These are phyloP conservation scores for Nomada ruficornis DNA, from an alignment of 2,888 invertebrate genomes.

Conservation along the genomic window DNA sequence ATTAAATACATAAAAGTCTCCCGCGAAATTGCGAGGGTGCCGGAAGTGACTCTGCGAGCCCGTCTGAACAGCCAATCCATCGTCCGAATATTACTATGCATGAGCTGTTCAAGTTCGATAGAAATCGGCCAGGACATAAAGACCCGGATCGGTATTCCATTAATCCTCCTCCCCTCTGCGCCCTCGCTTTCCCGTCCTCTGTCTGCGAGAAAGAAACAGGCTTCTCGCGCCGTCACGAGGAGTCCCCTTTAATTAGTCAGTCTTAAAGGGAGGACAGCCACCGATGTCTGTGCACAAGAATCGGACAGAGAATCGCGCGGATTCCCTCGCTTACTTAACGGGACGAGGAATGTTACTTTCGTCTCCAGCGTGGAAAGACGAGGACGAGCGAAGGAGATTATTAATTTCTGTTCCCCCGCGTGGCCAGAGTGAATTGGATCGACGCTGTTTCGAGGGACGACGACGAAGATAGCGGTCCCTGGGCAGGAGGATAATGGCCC, in stretches of 20 bases:
- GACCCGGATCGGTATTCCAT: conserved; percentile 62
- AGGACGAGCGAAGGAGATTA: conserved; percentile 59
- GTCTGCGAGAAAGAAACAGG: conserved; percentile 39
- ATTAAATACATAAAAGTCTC: too few relatives aligned
- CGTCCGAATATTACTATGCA: conserved; percentile 47
- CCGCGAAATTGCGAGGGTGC: too few relatives aligned
- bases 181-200: conserved; percentile 36
- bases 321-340: conserved; percentile 67
- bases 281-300: conserved; percentile 65
- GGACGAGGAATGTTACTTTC: conserved; percentile 71
- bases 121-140: conserved; percentile 41
- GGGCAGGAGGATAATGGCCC: conserved; percentile 51
- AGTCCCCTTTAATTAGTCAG: conserved; percentile 72
- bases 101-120: conserved; percentile 38
- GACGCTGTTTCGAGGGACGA: conserved; percentile 61
- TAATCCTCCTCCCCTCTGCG: conserved; percentile 36
- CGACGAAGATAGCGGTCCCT: conserved; percentile 59
- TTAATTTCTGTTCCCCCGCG: conserved; percentile 68
- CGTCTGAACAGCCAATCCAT: too few relatives aligned
- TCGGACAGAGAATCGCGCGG: conserved; percentile 70
- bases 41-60: too few relatives aligned
- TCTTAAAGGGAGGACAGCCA: conserved; percentile 63
- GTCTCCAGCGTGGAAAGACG: conserved; percentile 34
- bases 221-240: conserved; percentile 65
- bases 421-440: conserved; percentile 72